Evolutionary conservation across 2,888 invertebrate genomes (phyloP).

Genomic region (Microctonus hyperodae): DNA sequence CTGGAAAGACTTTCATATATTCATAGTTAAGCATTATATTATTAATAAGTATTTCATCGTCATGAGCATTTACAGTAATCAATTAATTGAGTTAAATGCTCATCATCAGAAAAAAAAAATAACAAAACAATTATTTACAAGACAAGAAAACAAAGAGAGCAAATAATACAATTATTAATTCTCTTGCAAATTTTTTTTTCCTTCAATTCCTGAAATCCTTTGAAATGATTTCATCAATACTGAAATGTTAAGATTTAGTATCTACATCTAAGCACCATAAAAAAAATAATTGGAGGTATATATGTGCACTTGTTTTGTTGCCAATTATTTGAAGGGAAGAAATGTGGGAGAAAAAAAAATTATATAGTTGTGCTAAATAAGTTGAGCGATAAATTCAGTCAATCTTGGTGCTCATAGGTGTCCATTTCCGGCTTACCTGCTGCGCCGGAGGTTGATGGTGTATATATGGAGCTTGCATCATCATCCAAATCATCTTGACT

Average conservation of each 20-base stretch:
- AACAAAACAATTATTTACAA: not conserved
- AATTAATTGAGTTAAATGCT: not conserved
- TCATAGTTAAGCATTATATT: not conserved
- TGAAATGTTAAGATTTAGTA: not conserved
- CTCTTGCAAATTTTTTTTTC: not conserved
- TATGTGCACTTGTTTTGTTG: not conserved
- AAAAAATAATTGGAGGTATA: not conserved
- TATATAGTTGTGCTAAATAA: conserved; percentile 26
- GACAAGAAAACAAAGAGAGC: not conserved
- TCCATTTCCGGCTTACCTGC: conserved; percentile 71
- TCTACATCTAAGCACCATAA: not conserved
- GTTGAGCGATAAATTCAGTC: conserved; percentile 54
- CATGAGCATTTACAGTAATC: not conserved
- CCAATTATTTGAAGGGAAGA: not conserved
- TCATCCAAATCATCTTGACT: conserved; percentile 88
- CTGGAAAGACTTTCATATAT: not conserved
- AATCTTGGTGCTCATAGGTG: conserved; percentile 64
- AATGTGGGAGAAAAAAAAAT: not conserved
- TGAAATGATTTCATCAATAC: not conserved
- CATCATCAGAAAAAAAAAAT: not conserved
- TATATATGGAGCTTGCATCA: conserved; percentile 76
- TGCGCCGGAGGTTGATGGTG: conserved; percentile 65
- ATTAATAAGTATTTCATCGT: not conserved
- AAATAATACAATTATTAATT: not conserved
- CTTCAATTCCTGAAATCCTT: not conserved